phyloP scores from a whole-genome alignment of 2,888 invertebrate species.

The Nemapogon koenigi region DNA sequence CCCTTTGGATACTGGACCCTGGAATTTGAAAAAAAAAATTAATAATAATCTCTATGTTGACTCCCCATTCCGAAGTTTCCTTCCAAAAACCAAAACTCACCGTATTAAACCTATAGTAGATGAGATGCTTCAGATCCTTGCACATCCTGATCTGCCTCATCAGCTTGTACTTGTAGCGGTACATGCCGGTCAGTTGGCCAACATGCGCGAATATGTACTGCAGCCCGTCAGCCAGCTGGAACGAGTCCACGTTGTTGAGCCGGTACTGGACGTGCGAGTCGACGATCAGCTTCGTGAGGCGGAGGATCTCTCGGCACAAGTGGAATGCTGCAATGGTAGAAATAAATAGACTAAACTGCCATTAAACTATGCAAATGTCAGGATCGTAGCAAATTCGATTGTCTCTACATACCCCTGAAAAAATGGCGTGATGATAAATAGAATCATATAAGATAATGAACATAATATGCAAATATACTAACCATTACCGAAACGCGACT shows the following conservation, averaged over 20 bases:
- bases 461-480: slow-evolving; percentile 24
- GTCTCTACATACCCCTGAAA: no score
- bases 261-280: slow-evolving; percentile 99
- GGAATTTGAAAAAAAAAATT: slow-evolving; percentile 8
- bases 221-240: slow-evolving; percentile 96
- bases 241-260: slow-evolving; percentile 98
- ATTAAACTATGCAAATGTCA: no score
- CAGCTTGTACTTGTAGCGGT: slow-evolving; percentile 97
- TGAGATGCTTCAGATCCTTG: slow-evolving; percentile 98
- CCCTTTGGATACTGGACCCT: slow-evolving; percentile 98
- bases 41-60: no score
- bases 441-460: no score
- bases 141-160: slow-evolving; percentile 99
- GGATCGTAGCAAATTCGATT: no score
- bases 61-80: not conserved
- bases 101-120: slow-evolving; percentile 98
- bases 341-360: no score
- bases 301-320: slow-evolving; percentile 96
- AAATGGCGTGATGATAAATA: no score
- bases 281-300: slow-evolving; percentile 97
- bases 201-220: slow-evolving; percentile 99
- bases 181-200: slow-evolving; percentile 99
- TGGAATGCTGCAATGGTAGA: slow-evolving; percentile 81
- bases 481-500: slow-evolving; percentile 96
- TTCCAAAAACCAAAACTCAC: slow-evolving; percentile 57